Conservation (phyloP, 2,888 invertebrate genomes). For the Dynastes hyllus region DNA sequence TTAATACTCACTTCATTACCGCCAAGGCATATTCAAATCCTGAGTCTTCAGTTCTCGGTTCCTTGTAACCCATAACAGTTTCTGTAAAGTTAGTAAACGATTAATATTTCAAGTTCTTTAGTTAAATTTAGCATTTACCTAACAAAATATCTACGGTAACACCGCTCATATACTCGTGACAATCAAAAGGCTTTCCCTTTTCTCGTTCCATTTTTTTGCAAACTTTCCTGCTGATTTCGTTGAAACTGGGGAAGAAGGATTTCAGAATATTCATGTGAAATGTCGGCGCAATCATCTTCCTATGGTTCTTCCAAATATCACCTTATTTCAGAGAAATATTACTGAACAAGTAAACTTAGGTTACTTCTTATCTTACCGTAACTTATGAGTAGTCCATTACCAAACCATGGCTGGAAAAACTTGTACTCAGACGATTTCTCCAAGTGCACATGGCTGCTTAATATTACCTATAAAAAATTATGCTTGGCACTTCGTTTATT, state of each 20-base stretch:
- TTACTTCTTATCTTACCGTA: conserved; percentile 51
- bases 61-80: conserved; percentile 75
- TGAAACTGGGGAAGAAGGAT: conserved; percentile 73
- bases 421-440: conserved; percentile 58
- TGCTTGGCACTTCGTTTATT: neutral
- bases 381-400: conserved; percentile 58
- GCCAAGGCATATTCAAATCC: conserved; percentile 75
- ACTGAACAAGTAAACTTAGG: neutral
- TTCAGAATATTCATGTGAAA: conserved; percentile 73
- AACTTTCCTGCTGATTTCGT: conserved; percentile 70
- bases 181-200: conserved; percentile 71
- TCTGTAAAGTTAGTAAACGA: conserved; percentile 62
- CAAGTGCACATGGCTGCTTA: conserved; percentile 57
- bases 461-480: conserved; percentile 53
- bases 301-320: conserved; percentile 72
- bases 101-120: neutral
- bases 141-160: conserved; percentile 73
- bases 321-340: conserved; percentile 62
- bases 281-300: conserved; percentile 74
- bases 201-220: conserved; percentile 68
- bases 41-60: conserved; percentile 70
- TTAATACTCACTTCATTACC: conserved; percentile 73
- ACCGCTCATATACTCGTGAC: conserved; percentile 72
- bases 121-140: conserved; percentile 57
- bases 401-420: conserved; percentile 59